Conservation (phyloP, 2,888 invertebrate species). For the Nesidiocoris tenuis region DNA sequence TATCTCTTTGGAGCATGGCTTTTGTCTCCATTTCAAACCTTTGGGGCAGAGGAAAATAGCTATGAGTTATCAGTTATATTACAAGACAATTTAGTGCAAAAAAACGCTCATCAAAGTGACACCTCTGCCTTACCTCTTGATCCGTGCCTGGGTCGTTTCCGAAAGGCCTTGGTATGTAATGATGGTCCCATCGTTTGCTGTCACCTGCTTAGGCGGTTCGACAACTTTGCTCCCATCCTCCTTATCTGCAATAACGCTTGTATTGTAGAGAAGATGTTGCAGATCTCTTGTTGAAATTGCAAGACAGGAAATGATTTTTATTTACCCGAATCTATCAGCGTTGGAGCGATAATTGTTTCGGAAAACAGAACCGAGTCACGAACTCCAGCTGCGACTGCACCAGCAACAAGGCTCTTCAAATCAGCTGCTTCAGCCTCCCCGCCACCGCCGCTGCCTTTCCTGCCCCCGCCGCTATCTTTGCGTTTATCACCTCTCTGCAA, state of each 20-base stretch:
- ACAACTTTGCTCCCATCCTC: slow-evolving; percentile 34
- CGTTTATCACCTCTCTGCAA: slow-evolving; percentile 45
- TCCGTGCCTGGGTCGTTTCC: slow-evolving; percentile 64
- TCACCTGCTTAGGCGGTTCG: slow-evolving; percentile 51
- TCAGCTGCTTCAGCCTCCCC: slow-evolving; percentile 31
- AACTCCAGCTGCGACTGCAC: slow-evolving; percentile 50
- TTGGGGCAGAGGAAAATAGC: not conserved
- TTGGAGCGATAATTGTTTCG: slow-evolving; percentile 49
- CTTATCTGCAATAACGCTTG: slow-evolving; percentile 3
- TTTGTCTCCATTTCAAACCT: slow-evolving; percentile 75
- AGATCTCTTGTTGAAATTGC: not conserved
- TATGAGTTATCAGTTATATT: too few species aligned
- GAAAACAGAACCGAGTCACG: slow-evolving; percentile 50
- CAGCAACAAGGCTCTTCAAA: slow-evolving; percentile 22
- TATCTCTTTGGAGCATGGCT: slow-evolving; percentile 62
- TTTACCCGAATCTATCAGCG: slow-evolving; percentile 57
- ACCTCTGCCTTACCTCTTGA: slow-evolving; percentile 58
- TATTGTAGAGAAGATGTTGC: not conserved
- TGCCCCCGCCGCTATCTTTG: slow-evolving; percentile 41
- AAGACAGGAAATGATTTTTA: not conserved
- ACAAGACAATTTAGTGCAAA: not conserved
- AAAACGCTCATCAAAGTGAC: not conserved
- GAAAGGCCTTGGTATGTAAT: slow-evolving; percentile 64
- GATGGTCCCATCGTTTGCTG: slow-evolving; percentile 56
- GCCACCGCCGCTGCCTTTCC: slow-evolving; percentile 45